Evolutionary conservation across 2,113 vertebrate species (phyloP).

Genomic region (Macquaria australasica): DNA sequence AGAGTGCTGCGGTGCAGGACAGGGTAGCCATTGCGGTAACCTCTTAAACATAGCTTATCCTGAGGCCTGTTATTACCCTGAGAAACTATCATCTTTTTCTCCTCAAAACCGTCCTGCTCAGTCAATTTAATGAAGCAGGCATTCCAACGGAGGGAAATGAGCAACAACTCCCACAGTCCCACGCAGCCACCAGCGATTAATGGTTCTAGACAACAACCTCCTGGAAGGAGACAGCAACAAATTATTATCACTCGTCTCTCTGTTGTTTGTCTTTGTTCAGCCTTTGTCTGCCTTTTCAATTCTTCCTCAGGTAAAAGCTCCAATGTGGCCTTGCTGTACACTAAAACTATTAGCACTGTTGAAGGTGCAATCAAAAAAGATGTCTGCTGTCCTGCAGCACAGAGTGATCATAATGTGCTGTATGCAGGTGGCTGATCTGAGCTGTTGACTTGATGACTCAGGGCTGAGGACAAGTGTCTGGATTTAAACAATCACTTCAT

Average conservation of each 20-base stretch:
- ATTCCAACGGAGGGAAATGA: slow-evolving; percentile 70
- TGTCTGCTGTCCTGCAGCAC: neutral
- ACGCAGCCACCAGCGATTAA: slow-evolving; percentile 79
- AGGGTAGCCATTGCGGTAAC: slow-evolving; percentile 79
- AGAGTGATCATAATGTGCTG: neutral
- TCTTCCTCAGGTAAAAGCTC: neutral
- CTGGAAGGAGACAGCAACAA: slow-evolving; percentile 45
- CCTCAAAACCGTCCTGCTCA: slow-evolving; percentile 78
- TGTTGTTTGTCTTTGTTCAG: neutral
- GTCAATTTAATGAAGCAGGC: slow-evolving; percentile 74
- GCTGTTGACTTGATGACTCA: neutral
- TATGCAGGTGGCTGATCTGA: neutral
- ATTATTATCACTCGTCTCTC: neutral
- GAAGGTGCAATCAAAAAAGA: neutral
- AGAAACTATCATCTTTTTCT: slow-evolving; percentile 88
- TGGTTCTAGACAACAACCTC: slow-evolving; percentile 70
- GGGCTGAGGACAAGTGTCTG: neutral
- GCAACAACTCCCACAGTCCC: slow-evolving; percentile 70
- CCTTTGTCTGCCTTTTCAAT: neutral
- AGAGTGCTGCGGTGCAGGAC: slow-evolving; percentile 68
- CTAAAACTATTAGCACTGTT: neutral
- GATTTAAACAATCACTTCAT: neutral
- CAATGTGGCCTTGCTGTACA: neutral
- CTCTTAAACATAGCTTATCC: slow-evolving; percentile 83
- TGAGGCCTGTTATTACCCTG: slow-evolving; percentile 90